These are phyloP conservation scores for Drosophila cyrtoloma DNA, from an alignment of 2,888 invertebrate genomes.

Conservation along the genomic window DNA sequence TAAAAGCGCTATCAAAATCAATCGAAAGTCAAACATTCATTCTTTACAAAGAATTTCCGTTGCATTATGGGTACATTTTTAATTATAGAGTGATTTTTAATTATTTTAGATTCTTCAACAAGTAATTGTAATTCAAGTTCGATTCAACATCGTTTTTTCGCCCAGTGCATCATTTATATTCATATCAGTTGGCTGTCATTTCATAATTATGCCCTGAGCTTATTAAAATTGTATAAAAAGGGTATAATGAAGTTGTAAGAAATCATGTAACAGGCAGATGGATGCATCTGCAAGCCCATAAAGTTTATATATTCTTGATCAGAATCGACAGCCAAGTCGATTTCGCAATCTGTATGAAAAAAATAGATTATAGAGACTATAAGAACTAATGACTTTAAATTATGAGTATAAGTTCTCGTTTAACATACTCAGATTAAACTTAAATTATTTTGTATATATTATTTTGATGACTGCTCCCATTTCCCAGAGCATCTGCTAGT, in stretches of 20 bases:
- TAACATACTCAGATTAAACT: background rate
- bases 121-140: background rate
- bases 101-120: background rate
- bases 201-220: constrained; percentile 7
- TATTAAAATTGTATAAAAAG: background rate
- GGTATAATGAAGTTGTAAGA: background rate
- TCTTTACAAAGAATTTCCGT: background rate
- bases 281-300: background rate
- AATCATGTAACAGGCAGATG: background rate
- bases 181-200: constrained; percentile 34
- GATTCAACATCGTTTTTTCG: background rate
- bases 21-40: background rate
- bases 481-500: background rate
- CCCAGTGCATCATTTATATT: constrained; percentile 18
- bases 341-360: background rate
- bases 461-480: too few species aligned
- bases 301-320: background rate
- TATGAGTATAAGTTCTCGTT: too few species aligned
- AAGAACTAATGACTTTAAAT: background rate
- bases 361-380: background rate
- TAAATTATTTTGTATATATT: too few species aligned
- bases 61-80: background rate
- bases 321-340: background rate
- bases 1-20: background rate
- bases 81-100: background rate